Percentiles rank a stretch among this genome's conserved stretches.
Conservation (phyloP, 2,888 invertebrate species). For the Tinea semifulvella region DNA sequence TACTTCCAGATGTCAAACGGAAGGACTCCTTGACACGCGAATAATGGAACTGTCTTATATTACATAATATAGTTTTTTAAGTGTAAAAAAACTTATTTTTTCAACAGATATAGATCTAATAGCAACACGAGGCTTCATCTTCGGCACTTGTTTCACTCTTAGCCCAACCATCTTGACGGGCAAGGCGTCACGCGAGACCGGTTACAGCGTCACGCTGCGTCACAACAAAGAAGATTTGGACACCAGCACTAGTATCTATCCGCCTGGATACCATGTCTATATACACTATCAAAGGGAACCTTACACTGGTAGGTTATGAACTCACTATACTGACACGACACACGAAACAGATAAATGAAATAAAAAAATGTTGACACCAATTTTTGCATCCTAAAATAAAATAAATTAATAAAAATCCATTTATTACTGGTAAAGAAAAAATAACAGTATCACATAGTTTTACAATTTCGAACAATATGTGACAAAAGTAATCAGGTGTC, state of each 20-base stretch:
- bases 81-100: no score
- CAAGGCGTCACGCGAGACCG: slow-evolving; percentile 49
- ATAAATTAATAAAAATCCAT: no score
- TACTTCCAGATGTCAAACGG: no score
- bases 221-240: slow-evolving; percentile 49
- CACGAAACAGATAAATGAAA: no score
- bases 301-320: slow-evolving; percentile 56
- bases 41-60: not conserved
- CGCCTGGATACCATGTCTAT: slow-evolving; percentile 69
- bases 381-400: no score
- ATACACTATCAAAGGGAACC: slow-evolving; percentile 69
- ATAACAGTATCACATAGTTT: no score
- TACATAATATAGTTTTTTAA: slow-evolving; percentile 1
- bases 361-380: no score
- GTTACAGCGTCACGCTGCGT: slow-evolving; percentile 67
- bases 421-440: no score
- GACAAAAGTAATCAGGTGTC: no score
- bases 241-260: slow-evolving; percentile 30
- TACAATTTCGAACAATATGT: no score
- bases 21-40: no score
- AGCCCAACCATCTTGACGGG: slow-evolving; percentile 47
- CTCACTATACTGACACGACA: not conserved
- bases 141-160: slow-evolving; percentile 71
- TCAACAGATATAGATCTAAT: slow-evolving; percentile 56
- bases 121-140: slow-evolving; percentile 55